Evolutionary conservation across 2,888 invertebrate genomes (phyloP).

Genomic region (Brachynemurus nebulosus): DNA sequence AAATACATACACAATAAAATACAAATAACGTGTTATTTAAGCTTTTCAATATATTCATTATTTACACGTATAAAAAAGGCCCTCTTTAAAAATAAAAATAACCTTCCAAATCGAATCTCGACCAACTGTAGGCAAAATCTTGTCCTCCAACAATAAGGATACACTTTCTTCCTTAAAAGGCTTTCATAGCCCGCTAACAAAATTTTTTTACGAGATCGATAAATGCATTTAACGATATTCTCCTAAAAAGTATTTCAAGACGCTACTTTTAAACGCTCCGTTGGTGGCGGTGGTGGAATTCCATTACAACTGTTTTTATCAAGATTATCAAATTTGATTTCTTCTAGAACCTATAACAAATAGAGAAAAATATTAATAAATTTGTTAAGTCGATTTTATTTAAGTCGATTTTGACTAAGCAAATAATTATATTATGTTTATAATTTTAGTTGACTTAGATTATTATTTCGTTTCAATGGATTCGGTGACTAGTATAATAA

Average conservation of each 20-base stretch:
- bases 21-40: no score
- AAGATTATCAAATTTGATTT: background rate
- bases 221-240: background rate
- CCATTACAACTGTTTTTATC: background rate
- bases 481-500: background rate
- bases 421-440: no score
- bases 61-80: no score
- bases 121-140: no score
- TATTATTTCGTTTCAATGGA: background rate
- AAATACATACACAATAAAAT: no score
- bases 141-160: background rate
- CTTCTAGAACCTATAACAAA: background rate
- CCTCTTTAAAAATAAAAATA: no score
- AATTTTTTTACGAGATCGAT: background rate
- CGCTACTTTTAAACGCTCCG: background rate
- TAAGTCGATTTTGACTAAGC: no score
- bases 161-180: background rate
- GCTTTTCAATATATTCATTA: no score
- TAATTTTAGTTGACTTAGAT: no score
- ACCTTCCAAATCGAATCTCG: no score
- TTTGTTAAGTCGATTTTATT: no score
- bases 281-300: background rate
- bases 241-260: background rate
- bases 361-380: background rate
- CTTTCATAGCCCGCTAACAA: background rate